Conservation (phyloP, 2,113 vertebrate species). For the Oryzias woworae region DNA sequence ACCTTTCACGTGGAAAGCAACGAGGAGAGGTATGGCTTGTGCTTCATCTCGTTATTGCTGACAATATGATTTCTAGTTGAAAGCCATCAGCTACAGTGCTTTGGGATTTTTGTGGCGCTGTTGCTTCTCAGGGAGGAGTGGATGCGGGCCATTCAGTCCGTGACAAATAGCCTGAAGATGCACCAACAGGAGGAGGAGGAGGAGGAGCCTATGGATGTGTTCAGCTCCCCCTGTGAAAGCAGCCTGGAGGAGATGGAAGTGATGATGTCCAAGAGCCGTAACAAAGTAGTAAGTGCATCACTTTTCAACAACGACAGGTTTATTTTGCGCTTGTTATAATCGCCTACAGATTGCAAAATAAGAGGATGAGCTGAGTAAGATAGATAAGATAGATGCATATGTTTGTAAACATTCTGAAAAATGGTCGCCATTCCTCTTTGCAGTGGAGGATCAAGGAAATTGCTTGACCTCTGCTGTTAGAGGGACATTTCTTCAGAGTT, state of each 20-base stretch:
- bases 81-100: too few relatives aligned
- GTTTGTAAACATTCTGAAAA: too few relatives aligned
- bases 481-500: too few relatives aligned
- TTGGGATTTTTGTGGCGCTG: neutral
- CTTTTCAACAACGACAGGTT: neutral
- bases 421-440: too few relatives aligned
- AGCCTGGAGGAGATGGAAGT: slow-evolving; percentile 85
- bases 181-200: slow-evolving; percentile 67
- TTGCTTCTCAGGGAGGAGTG: slow-evolving; percentile 81
- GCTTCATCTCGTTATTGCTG: too few relatives aligned
- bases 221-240: slow-evolving; percentile 75
- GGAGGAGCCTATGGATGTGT: slow-evolving; percentile 79
- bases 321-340: neutral
- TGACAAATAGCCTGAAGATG: slow-evolving; percentile 85
- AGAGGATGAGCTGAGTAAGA: neutral
- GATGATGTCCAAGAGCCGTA: slow-evolving; percentile 74
- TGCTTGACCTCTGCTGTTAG: too few relatives aligned
- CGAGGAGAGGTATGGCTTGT: slow-evolving; percentile 77
- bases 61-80: too few relatives aligned
- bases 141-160: slow-evolving; percentile 88
- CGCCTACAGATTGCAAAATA: neutral
- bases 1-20: slow-evolving; percentile 90
- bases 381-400: too few relatives aligned
- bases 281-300: slow-evolving; percentile 80
- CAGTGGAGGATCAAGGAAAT: too few relatives aligned